Base-by-base conservation (phyloP, 2,888 invertebrate genomes). In the Teleiodes luculella region DNA sequence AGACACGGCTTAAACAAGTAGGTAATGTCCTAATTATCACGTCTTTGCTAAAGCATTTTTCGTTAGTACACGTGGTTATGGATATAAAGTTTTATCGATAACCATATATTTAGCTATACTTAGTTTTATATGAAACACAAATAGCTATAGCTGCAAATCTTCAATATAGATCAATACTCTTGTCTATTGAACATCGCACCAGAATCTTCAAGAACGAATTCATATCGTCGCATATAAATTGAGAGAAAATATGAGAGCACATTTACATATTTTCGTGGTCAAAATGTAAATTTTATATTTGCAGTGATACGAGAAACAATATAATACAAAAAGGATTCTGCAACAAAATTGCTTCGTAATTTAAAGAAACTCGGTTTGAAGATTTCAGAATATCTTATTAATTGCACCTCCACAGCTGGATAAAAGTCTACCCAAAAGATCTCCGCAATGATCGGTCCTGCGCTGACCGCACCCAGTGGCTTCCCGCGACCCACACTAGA, bases 221-320 rank as follows among this genome's bases (percentile, higher is more conserved):
- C 56, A 76, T 70, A 65, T 67, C 61, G 64, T 67, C 59, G 73
- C 65, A 76, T 77, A 76, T 72, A 74, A 74, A 79, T 75, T 71
- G 74, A 60, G 58, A 68, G 70, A 69, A n/a, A 72, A 73, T 71
- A 72, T 66, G 60, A 64, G 64, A 60, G 61, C 50, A 65, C 62
- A 74, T 76, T 75, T 77, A 72, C 76, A 78, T 78, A 72, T 68
- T 68, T 68, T 68, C 67, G 70, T 71, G 71, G 70, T 68, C 71
- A 74, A 74, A 72, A 72, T 75, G 68, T 68, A 72, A 68, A 72
- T 63, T 61, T 63, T 61, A 62, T 62, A 62, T 61, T 65, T 63
- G 55, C 53, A 60, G 37, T 48, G 48, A 49, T 43, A 49, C 36
- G 31, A 53, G 30, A 53, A 24, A 41, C 39, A 51, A 51, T 51